Base-by-base conservation (phyloP, 2,113 vertebrate genomes). In the Lipophrys pholis region DNA sequence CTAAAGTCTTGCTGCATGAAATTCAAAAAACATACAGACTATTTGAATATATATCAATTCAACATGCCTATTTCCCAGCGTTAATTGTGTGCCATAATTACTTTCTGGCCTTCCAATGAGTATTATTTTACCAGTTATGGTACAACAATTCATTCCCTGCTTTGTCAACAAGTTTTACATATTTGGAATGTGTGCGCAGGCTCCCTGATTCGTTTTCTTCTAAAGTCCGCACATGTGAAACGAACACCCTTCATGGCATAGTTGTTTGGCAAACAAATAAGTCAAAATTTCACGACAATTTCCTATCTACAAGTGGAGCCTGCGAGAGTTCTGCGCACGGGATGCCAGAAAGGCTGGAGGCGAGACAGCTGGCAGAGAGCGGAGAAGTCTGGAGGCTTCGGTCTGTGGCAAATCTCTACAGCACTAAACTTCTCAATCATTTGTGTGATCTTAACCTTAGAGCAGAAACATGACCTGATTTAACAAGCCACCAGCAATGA, bases 391-490 rank as follows among this genome's bases (percentile, higher is more conserved):
- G 78, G 82, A 85, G 64, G 74, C 61, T 45, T 15, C 5, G 15
- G 53, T 45, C 57, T 43, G 80, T 67, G 59, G 69, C 72, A 75
- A 67, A 71, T 66, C 51, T 51, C 9, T 87, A 48, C 76, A 81
- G 84, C 62, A 80, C 80, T 74, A 82, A 78, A 68, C 72, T 63
- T 85, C 67, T 90, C 82, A 78, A 87, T 89, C 82, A 74, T 81
- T 67, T 82, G 60, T 84, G 79, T 80, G 78, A 85, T 82, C 58
- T 71, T 85, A 86, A 90, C 76, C 80, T 77, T 52, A 66, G 41
- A 83, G 61, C 68, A 66, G 78, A 86, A 87, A 89, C 81, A 77
- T 76, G 76, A 90, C 62, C 70, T 64, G 58, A 65, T 87, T 85
- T 80, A 62, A 89, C 49, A 77, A 77, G 73, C 70, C 66, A 82